Conservation (phyloP, 2,888 invertebrate genomes). For the Dorcus hopei region DNA sequence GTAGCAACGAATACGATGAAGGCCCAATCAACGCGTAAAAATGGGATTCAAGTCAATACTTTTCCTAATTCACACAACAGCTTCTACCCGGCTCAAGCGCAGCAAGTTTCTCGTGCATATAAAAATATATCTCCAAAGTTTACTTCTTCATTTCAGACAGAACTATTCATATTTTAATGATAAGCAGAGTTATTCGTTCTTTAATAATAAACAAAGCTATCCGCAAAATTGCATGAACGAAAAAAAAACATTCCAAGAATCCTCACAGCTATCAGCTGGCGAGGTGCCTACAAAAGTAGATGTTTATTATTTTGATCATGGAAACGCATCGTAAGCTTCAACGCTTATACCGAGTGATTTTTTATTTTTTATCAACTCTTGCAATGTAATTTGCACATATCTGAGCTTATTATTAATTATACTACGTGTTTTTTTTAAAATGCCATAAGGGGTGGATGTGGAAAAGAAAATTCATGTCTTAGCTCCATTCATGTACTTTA, state of each 20-base stretch:
- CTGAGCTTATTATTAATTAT: too few species aligned
- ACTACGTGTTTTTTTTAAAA: too few species aligned
- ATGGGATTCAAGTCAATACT: not conserved
- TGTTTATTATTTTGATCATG: conserved; percentile 68
- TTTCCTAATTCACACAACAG: not conserved
- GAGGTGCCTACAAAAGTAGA: conserved; percentile 51
- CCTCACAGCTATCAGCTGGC: not conserved
- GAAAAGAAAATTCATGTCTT: too few species aligned
- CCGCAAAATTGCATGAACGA: not conserved
- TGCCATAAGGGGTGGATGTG: too few species aligned
- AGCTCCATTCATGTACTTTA: too few species aligned
- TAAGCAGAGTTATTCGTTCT: not conserved
- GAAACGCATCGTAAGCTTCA: conserved; percentile 55
- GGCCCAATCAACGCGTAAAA: not conserved
- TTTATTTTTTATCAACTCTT: too few species aligned
- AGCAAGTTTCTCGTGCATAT: too few species aligned
- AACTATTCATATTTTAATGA: too few species aligned
- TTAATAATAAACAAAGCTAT: not conserved
- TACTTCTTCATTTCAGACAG: too few species aligned
- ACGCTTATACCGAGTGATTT: too few species aligned
- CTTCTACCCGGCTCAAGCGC: not conserved
- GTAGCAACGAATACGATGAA: conserved; percentile 33
- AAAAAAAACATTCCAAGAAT: not conserved
- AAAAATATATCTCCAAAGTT: too few species aligned
- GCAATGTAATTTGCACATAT: too few species aligned